Evolutionary conservation across 2,797 vertebrate species (phyloP), one percentile per base, ranked within the genome.

Genomic region (Discoglossus pictus): DNA sequence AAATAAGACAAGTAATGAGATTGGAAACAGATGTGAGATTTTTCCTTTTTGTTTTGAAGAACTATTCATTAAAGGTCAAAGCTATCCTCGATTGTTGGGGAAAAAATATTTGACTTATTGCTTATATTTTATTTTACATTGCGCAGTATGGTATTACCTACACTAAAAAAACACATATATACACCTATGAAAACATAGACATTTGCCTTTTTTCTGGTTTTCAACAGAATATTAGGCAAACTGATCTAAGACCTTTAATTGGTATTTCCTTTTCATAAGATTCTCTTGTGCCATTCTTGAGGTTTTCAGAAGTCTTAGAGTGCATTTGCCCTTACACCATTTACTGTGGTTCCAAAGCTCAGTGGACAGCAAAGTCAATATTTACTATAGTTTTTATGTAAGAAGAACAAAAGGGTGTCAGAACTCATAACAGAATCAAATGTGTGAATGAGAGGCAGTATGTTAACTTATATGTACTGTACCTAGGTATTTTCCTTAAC

Each of bases 1-100:
- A 71, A 71, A 71, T 71, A 71, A 71, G 61, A 71, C 68, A 65
- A 44, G 68, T 71, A 71, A 71, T 65, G 61, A 71, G 68, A 71
- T 65, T 71, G 46, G 61, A 71, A 71, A 71, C 68, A 71, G 68
- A 71, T 71, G 68, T 71, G 61, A 64, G 47, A 34, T 71, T 64
- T 67, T 56, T 50, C 31, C 27, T 61, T 46, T 68, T 53, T 68
- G 54, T 68, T 63, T 55, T 61, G 52, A 71, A 56, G 44, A 71
- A 71, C 52, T 62, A 65, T 59, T 71, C 53, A 50, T 53, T 36
- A 63, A 71, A 71, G 68, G 68, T 71, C 68, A 71, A 50, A 42
- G 61, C 68, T 51, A 71, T 71, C 53, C 46, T 59, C 13, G 27
- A 50, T 50, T 50, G 21, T 47, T 13, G 18, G 20, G 7, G 23